A percentile compares a stretch with the other conserved stretches of the same genome.
These are phyloP conservation scores for Drosophila parvula DNA, from an alignment of 1,140 invertebrate genomes.

Conservation along the genomic window DNA sequence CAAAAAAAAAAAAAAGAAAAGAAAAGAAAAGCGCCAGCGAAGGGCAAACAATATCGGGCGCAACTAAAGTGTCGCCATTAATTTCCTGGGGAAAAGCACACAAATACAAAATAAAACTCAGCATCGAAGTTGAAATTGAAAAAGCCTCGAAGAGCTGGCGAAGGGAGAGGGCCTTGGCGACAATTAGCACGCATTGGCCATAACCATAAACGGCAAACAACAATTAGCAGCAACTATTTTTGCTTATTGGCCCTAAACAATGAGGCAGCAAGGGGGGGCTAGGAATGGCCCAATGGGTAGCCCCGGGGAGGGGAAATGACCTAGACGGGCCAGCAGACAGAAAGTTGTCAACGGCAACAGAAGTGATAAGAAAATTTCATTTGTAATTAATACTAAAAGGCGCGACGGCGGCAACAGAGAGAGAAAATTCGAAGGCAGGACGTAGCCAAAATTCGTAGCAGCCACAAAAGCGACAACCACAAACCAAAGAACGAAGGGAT, in stretches of 20 bases:
- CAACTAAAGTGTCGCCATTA: constrained; percentile 61
- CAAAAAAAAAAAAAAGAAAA: constrained; percentile 2
- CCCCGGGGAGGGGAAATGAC: constrained; percentile 1
- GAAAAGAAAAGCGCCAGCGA: background rate
- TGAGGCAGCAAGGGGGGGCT: background rate
- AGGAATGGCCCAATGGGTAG: no score
- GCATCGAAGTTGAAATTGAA: constrained; percentile 47
- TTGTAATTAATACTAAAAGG: constrained; percentile 63
- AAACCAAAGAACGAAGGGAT: constrained; percentile 4
- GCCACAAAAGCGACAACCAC: constrained; percentile 57
- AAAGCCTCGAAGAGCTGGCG: constrained; percentile 2
- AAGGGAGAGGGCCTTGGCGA: constrained; percentile 7
- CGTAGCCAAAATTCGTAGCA: constrained; percentile 29
- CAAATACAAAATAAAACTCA: constrained; percentile 21
- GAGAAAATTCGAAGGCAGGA: constrained; percentile 10
- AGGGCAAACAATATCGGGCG: constrained; percentile 32
- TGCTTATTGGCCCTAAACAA: constrained; percentile 60
- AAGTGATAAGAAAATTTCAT: constrained; percentile 66
- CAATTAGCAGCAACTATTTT: constrained; percentile 64
- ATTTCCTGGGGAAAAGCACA: constrained; percentile 28
- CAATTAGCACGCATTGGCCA: constrained; percentile 61
- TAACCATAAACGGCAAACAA: constrained; percentile 60
- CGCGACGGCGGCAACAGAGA: constrained; percentile 30
- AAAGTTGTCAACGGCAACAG: constrained; percentile 59
- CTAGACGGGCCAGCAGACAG: constrained; percentile 56